Percentiles rank a stretch among this genome's conserved stretches.
These are phyloP conservation scores for Ondatra zibethicus DNA, from an alignment of 2,113 vertebrate genomes.

Conservation along the genomic window DNA sequence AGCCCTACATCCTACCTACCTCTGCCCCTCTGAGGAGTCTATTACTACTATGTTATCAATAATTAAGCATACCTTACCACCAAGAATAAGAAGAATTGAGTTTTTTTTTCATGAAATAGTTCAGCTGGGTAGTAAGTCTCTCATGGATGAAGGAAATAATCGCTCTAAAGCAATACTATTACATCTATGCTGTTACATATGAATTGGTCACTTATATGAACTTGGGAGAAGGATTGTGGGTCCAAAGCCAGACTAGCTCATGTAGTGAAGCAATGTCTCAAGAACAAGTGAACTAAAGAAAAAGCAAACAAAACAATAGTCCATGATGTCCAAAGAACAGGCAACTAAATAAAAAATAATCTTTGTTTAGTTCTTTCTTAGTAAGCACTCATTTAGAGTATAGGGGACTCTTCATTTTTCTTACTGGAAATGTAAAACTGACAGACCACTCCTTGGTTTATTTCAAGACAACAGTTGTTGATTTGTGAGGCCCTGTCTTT, in stretches of 20 bases:
- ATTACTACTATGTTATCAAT: neutral
- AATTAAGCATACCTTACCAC: fast-evolving
- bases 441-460: neutral
- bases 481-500: constrained; percentile 54
- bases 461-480: constrained; percentile 26
- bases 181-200: neutral
- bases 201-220: neutral
- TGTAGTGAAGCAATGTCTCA: neutral
- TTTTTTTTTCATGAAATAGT: neutral
- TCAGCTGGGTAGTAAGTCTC: no score
- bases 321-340: neutral
- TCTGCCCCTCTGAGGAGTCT: neutral
- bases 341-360: neutral
- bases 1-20: neutral
- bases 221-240: neutral
- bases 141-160: neutral
- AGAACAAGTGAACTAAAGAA: neutral
- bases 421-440: neutral
- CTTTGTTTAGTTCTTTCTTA: neutral
- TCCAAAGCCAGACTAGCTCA: neutral
- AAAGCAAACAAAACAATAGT: neutral
- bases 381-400: neutral
- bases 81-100: neutral
- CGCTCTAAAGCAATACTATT: neutral
- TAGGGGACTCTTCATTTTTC: neutral